Evolutionary conservation across 2,113 vertebrate species (phyloP), one percentile per base, ranked within the genome.

Genomic region (Paraplagusia blochii): DNA sequence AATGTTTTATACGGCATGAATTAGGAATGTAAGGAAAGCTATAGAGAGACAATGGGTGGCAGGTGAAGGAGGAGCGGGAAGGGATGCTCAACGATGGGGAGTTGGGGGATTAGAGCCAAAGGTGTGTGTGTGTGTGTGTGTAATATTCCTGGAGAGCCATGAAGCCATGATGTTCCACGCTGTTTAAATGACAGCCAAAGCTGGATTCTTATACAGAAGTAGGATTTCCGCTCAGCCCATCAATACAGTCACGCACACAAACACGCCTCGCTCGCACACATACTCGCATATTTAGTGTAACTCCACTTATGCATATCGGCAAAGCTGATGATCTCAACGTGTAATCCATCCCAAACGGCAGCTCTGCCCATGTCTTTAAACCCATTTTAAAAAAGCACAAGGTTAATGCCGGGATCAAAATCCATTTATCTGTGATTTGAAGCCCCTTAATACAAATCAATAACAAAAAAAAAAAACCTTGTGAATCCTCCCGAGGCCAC

Each of bases 1-100:
- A 77, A 84, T 80, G 64, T 88, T 88, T 82, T 60, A 86, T 72
- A 49, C 1, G 9, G 10, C 69, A 81, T 75, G 68, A 87, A 80
- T 85, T 71, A 77, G 61, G 58, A 53, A 80, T 85, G 63, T 29
- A 49, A 40, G 36, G 45, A 48, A 75, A 60, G 68, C 49, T 1
- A 8, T 40, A 66, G 70, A 60, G 53, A 65, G 54, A 70, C 55
- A 39, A 47, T 62, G 29, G 34, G 46, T 51, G 51, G 51, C 54
- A 60, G 48, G 34, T 22, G 7, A 43, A 62, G 55, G 62, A 40
- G 39, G 10, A 13, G 55, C 69, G 52, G 66, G 53, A 61, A 53
- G 66, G 52, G 15, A 49, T 53, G 64, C 44, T 53, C 39, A 70
- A 61, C 36, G 49, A 46, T 13, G 11, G 22, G n/a, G n/a, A n/a